Percentiles rank a stretch among this genome's conserved stretches.
phyloP scores from a whole-genome alignment of 2,888 invertebrate genomes.

The Drepana falcataria region DNA sequence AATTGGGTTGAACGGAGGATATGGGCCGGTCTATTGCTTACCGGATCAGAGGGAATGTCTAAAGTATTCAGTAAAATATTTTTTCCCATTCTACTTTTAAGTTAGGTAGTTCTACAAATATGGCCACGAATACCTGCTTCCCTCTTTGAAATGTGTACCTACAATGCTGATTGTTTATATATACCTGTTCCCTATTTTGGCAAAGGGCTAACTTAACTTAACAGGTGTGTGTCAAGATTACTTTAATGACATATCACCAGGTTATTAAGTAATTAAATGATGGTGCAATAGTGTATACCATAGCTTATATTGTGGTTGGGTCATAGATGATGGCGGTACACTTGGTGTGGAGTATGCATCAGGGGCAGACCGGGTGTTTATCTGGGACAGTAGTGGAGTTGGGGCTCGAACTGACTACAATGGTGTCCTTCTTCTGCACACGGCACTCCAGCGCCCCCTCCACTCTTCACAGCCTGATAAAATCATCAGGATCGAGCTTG shows the following conservation, averaged over 20 bases:
- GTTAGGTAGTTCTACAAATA: too few relatives aligned
- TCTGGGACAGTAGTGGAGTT: constrained; percentile 89
- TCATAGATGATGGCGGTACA: constrained; percentile 81
- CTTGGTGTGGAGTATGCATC: constrained; percentile 86
- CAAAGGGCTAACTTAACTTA: too few relatives aligned
- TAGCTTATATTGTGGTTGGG: constrained; percentile 24
- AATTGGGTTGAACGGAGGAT: constrained; percentile 46
- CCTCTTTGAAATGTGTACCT: too few relatives aligned
- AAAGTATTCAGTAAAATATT: neutral
- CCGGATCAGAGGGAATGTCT: neutral
- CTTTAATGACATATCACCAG: too few relatives aligned
- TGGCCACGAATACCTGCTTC: too few relatives aligned
- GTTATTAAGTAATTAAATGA: too few relatives aligned
- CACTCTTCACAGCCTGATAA: constrained; percentile 85
- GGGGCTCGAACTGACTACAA: constrained; percentile 94
- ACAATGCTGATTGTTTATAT: too few relatives aligned
- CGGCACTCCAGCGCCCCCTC: constrained; percentile 91
- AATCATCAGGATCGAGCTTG: constrained; percentile 88
- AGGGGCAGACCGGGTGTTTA: constrained; percentile 89
- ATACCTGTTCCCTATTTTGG: too few relatives aligned
- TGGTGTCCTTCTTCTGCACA: constrained; percentile 92
- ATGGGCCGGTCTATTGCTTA: neutral
- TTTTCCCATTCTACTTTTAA: too few relatives aligned
- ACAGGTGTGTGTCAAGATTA: too few relatives aligned
- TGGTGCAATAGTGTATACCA: neutral